Conservation (phyloP, 2,888 invertebrate species). For the Pandemis cinnamomeana region DNA sequence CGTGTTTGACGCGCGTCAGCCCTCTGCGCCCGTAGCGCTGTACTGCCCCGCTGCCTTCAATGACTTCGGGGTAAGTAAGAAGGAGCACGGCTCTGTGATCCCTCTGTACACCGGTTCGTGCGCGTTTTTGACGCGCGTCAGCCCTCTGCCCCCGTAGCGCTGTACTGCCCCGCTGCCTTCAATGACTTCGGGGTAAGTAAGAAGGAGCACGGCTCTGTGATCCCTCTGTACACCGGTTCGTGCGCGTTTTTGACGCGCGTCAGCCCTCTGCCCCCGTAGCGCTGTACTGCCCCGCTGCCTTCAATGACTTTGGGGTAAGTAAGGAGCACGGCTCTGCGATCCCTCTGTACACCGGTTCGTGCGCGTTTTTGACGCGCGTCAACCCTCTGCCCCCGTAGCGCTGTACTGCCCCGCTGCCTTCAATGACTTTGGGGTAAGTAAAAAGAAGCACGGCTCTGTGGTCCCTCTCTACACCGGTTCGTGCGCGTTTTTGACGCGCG, state of each 20-base stretch:
- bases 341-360: conserved; percentile 92
- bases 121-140: conserved; percentile 82
- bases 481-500: too few relatives aligned
- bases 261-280: too few relatives aligned
- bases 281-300: conserved; percentile 81
- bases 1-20: conserved; percentile 89
- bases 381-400: too few relatives aligned
- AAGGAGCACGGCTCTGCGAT: conserved; percentile 85
- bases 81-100: conserved; percentile 84
- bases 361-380: conserved; percentile 82
- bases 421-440: conserved; percentile 43
- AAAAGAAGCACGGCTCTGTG: too few relatives aligned
- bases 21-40: conserved; percentile 78
- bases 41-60: conserved; percentile 84
- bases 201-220: conserved; percentile 82
- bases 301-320: conserved; percentile 46
- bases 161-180: conserved; percentile 82
- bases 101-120: conserved; percentile 92
- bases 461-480: too few relatives aligned
- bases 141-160: too few relatives aligned
- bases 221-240: conserved; percentile 92
- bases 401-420: conserved; percentile 82
- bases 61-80: conserved; percentile 57
- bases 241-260: conserved; percentile 85
- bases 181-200: conserved; percentile 44